Evolutionary conservation across 2,113 vertebrate species (phyloP), one percentile per base, ranked within the genome.

Genomic region (Scopus umbretta): DNA sequence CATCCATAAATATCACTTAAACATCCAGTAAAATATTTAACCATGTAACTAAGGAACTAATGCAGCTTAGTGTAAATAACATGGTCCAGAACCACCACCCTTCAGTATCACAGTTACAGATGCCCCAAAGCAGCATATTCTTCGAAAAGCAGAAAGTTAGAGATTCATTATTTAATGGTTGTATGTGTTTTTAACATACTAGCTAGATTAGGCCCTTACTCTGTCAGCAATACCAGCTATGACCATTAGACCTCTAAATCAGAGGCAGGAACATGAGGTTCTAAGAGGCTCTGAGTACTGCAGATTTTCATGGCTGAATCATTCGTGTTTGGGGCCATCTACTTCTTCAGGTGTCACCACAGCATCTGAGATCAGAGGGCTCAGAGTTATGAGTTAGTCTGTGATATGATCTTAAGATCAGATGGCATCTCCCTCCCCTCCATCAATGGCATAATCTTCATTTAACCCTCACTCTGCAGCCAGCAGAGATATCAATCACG

Each of bases 21-120:
- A 93, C 1, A 4, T 63, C 61, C 83, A 84, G 56, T 96, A 84
- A 96, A 96, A 96, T 94, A 95, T 97, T 96, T 96, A 95, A 95
- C 86, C 43, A 34, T 68, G 94, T 95, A 96, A 91, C 92, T 91
- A 95, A 87, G 96, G 68, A 95, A 94, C 83, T 96, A 96, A 93
- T 86, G 86, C 86, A 91, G 72, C 76, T 91, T 52, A 4, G 52
- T 89, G 88, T 81, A 93, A 96, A 94, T 90, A 75, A 94, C 76
- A 94, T 49, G 95, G 83, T 96, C 94, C 88, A 96, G 94, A 96
- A 87, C 86, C 56, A 86, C 68, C 65, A 65, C 22, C 40, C 76
- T 87, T 72, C 34, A 68, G 42, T 55, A 88, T 52, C 52, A 55
- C 75, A 83, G 72, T 42, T 78, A 49, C 43, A 68, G 47, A 65